Base-by-base conservation (phyloP, 1,140 invertebrate genomes). In the Bombus difficillimus region DNA sequence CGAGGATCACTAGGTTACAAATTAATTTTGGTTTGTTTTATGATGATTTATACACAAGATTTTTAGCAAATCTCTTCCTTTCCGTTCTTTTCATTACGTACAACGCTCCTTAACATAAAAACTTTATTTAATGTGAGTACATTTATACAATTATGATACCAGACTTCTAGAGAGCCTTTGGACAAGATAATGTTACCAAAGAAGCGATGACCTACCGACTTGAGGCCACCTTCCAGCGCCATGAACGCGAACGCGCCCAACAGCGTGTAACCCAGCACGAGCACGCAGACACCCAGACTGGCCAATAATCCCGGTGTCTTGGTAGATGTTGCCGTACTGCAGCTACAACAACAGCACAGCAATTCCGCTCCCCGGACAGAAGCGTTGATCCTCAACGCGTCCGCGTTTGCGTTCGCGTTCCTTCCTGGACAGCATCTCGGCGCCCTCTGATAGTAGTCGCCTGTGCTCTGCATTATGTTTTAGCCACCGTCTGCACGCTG, bases 241-340 rank as follows among this genome's bases (percentile, higher is more conserved):
- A 98, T 97, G 93, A 99, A 99, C 3, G 98, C 97, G 92, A 99
- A 98, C 1, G 98, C 98, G 18, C 99, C 99, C 66, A 99, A 96
- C 1, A 99, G 96, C 53, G 98, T 98, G 95, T 99, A 99, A 4
- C 97, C 97, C 53, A 99, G 95, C 2, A 99, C 98, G 75, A 99
- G 96, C 82, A 97, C 96, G 92, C 98, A 98, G 41, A 99, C 97
- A 53, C 98, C 98, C 8, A 97, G 94, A 77, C 92, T 92, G 28
- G 90, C 96, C 93, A 92, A 94, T 86, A 91, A 94, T 92, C 90
- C 95, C 87, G 91, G 96, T 91, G 93, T 96, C 95, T 93, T 95
- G 92, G 86, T 89, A 15, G 90, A 92, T 15, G 92, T 93, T 12
- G 93, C 89, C n/a, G 92, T 93, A 87, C 92, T 93, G 86, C 92